Evolutionary conservation across 2,888 invertebrate species (phyloP), one percentile per base, ranked within the genome.

Genomic region (Biston stratarius): DNA sequence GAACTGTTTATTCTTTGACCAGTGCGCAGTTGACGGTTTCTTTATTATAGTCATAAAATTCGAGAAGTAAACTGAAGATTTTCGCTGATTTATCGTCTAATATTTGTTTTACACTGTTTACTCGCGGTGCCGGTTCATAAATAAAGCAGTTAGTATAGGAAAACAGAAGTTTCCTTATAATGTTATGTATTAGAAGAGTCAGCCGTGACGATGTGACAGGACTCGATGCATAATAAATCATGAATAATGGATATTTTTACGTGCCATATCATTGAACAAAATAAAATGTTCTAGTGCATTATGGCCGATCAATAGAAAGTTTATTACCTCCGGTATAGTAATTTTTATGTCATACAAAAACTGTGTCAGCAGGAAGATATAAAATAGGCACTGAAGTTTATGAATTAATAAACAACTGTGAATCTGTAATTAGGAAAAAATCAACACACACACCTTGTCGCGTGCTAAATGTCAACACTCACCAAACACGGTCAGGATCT

Each of bases 31-130:
- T 88, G 92, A 92, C 92, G 87, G 90, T 89, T 88, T 87, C 91
- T 94, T 94, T 94, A 94, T 92, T 91, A 90, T 84, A 83, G 90
- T 89, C 89, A 89, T 93, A 92, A 94, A 91, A 84, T 74, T 81
- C 74, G 78, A 83, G 83, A 82, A 84, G 88, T 87, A 87, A 91
- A 90, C 86, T 83, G 81, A 80, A 81, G 85, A 88, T 91, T 90
- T 92, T 90, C 83, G 82, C 85, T 86, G 91, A 92, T 92, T 91
- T 92, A 92, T 87, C 83, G 84, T 77, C 82, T 80, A 89, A 90
- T 91, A 91, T 93, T 92, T 93, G 87, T 90, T 93, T 91, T 91
- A 89, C 90, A 89, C 89, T 87, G 87, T 88, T 86, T 87, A 89
- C 84, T 83, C 83, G 81, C 74, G 76, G 74, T 75, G 73, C 78